Evolutionary conservation across 2,888 invertebrate species (phyloP).

Genomic region (Diarsia rubi): DNA sequence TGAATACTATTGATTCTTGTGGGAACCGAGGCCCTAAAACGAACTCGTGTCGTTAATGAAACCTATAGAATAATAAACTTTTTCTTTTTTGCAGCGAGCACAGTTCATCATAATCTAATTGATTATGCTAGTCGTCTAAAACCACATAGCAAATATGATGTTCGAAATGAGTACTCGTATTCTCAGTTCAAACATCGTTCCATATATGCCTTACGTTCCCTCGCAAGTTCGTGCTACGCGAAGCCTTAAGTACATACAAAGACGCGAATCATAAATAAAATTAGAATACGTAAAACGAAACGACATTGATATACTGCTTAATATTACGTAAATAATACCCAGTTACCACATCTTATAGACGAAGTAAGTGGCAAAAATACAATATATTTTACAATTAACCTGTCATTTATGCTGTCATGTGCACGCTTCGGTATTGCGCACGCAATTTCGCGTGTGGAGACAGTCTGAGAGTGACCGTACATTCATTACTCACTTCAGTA

Average conservation of each 20-base stretch:
- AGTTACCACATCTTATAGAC: conserved; percentile 44
- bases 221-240: neutral
- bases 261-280: conserved; percentile 11
- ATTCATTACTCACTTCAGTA: conserved; percentile 49
- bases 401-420: conserved; percentile 53
- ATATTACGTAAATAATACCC: conserved; percentile 46
- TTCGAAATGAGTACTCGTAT: neutral
- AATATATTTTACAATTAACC: conserved; percentile 55
- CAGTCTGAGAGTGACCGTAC: conserved; percentile 41
- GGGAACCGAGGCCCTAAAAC: neutral
- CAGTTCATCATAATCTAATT: neutral
- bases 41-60: neutral
- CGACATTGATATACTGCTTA: conserved; percentile 28
- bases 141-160: neutral
- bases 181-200: neutral
- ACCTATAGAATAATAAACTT: too few relatives aligned
- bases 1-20: neutral
- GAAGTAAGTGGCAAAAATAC: conserved; percentile 37
- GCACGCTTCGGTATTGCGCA: conserved; percentile 59
- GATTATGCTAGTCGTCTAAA: neutral
- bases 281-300: conserved; percentile 24
- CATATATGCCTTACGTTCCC: neutral
- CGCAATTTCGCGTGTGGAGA: conserved; percentile 72
- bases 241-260: conserved; percentile 1
- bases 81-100: too few relatives aligned